phyloP scores from a whole-genome alignment of 2,888 invertebrate genomes.

The Sclerodermus sp. region DNA sequence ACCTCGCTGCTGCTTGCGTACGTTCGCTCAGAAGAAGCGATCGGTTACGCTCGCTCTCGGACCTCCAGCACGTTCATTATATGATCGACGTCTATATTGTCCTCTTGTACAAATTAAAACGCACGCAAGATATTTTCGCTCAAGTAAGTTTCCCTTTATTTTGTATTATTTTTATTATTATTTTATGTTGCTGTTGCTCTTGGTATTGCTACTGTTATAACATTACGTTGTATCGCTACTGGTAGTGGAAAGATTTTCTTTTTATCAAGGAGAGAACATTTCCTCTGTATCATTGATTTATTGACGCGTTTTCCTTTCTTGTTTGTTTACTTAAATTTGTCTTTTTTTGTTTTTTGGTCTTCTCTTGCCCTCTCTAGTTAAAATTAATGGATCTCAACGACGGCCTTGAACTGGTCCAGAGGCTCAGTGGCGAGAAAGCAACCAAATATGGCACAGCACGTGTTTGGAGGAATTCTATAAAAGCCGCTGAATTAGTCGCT shows the following conservation, averaged over 20 bases:
- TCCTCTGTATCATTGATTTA: no score
- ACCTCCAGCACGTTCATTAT: slow-evolving; percentile 61
- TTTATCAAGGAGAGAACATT: no score
- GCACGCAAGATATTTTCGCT: slow-evolving; percentile 60
- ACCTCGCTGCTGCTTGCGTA: slow-evolving; percentile 63
- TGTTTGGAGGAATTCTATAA: slow-evolving; percentile 62
- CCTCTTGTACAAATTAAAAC: slow-evolving; percentile 63
- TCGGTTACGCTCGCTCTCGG: slow-evolving; percentile 49
- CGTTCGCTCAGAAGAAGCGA: slow-evolving; percentile 59
- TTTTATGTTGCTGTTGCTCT: neutral
- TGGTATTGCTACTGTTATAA: no score
- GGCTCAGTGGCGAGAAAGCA: slow-evolving; percentile 56
- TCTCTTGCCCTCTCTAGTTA: slow-evolving; percentile 50
- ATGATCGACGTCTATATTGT: slow-evolving; percentile 66
- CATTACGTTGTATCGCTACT: no score
- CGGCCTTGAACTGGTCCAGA: slow-evolving; percentile 61
- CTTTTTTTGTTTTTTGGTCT: neutral
- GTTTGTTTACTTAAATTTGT: no score
- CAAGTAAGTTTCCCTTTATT: slow-evolving; percentile 51
- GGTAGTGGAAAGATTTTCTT: no score
- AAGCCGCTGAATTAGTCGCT: slow-evolving; percentile 62
- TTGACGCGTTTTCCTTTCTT: no score
- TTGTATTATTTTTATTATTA: neutral
- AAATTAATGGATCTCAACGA: slow-evolving; percentile 62
- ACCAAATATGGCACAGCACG: slow-evolving; percentile 60